Conservation (phyloP, 2,888 invertebrate species). For the Caradrina kadenii region DNA sequence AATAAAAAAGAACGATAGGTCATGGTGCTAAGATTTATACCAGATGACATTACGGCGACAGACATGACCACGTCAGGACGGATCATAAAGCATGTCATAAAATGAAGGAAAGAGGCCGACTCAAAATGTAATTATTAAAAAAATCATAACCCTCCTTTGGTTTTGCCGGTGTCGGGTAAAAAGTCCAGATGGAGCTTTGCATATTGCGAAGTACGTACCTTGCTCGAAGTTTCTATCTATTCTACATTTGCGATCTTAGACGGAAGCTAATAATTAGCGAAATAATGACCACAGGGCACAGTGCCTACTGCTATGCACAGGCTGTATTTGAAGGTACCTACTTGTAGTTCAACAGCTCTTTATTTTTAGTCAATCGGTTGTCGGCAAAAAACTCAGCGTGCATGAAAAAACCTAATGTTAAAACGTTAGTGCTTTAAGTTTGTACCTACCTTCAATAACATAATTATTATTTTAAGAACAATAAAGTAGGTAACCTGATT, state of each 20-base stretch:
- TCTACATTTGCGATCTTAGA: no score
- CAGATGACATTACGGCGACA: slow-evolving; percentile 18
- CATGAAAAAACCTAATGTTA: not conserved
- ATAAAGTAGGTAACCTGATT: slow-evolving; percentile 35
- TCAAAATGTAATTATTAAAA: slow-evolving; percentile 3
- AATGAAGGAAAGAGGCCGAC: slow-evolving; percentile 23
- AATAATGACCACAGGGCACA: no score
- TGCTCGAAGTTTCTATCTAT: no score
- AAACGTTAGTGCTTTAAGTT: no score
- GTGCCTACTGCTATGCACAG: not conserved
- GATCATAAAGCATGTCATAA: not conserved
- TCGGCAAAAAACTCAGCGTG: not conserved
- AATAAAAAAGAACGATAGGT: slow-evolving; percentile 7
- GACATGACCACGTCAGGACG: not conserved
- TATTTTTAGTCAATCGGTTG: not conserved
- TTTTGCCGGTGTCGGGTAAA: no score
- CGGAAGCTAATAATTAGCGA: no score
- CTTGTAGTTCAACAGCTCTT: not conserved
- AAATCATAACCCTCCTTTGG: no score
- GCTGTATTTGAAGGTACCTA: no score
- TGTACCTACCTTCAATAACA: no score
- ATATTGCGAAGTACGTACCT: not conserved
- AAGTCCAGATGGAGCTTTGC: not conserved
- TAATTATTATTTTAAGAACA: not conserved
- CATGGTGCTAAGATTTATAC: slow-evolving; percentile 23